These are phyloP conservation scores for Sebastiscus albofasciatus DNA, from an alignment of 2,797 vertebrate species.

Conservation along the genomic window DNA sequence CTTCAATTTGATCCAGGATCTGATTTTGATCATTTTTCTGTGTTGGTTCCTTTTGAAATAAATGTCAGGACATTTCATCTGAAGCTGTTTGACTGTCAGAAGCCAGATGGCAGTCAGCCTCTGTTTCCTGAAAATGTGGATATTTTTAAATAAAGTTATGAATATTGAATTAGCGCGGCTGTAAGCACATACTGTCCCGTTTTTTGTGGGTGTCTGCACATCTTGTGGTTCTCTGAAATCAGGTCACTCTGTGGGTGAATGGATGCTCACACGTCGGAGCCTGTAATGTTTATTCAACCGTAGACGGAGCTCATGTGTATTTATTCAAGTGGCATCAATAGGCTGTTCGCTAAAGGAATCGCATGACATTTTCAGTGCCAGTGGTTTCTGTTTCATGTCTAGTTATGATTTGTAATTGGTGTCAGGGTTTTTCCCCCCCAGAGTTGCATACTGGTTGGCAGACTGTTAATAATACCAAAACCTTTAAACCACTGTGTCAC, in stretches of 20 bases:
- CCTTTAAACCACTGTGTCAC: background rate
- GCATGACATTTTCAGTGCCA: background rate
- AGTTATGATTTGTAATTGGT: background rate
- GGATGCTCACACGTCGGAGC: slow-evolving; percentile 4
- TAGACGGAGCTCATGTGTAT: background rate
- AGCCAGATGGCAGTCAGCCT: slow-evolving; percentile 39
- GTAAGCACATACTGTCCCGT: slow-evolving; percentile 33
- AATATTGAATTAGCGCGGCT: slow-evolving; percentile 61
- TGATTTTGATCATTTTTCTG: background rate
- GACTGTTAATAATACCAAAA: background rate
- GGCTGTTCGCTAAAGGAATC: background rate
- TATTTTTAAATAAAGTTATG: slow-evolving; percentile 64
- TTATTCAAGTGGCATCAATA: slow-evolving; percentile 13
- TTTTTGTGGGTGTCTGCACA: slow-evolving; percentile 46
- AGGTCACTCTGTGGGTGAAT: slow-evolving; percentile 48
- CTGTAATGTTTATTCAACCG: slow-evolving; percentile 17
- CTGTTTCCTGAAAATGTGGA: slow-evolving; percentile 3
- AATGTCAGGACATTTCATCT: background rate
- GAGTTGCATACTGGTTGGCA: background rate
- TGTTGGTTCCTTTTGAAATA: background rate
- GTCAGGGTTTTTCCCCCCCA: background rate
- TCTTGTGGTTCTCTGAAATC: slow-evolving; percentile 53
- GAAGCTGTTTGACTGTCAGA: slow-evolving; percentile 13
- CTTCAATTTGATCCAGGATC: background rate
- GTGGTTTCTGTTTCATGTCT: slow-evolving; percentile 3